phyloP scores from a whole-genome alignment of 2,888 invertebrate genomes.

The Syrphus vitripennis region DNA sequence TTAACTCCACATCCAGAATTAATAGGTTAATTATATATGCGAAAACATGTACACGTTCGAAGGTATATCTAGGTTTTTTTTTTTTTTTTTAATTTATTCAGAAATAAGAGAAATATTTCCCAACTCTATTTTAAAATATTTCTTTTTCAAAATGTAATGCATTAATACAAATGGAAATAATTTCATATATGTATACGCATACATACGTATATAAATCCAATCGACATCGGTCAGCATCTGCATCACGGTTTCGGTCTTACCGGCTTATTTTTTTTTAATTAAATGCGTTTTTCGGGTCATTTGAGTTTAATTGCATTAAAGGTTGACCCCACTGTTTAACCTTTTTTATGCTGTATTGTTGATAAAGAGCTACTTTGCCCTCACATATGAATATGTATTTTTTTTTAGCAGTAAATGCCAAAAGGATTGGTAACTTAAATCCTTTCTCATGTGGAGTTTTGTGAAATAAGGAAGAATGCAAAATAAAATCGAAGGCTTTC shows the following conservation, averaged over 20 bases:
- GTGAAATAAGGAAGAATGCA: neutral
- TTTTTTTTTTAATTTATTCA: neutral
- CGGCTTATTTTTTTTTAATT: conserved; percentile 46
- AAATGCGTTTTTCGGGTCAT: conserved; percentile 50
- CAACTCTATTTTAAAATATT: neutral
- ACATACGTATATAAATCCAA: neutral
- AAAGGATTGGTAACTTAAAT: neutral
- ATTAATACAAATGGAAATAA: neutral
- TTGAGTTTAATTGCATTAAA: conserved; percentile 42
- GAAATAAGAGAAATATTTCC: neutral
- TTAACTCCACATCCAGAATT: conserved; percentile 29
- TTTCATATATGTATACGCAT: neutral
- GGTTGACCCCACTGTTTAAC: neutral
- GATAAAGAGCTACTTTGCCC: neutral
- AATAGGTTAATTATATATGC: conserved; percentile 1
- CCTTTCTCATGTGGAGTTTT: neutral
- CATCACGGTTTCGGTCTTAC: conserved; percentile 5
- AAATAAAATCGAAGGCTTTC: neutral
- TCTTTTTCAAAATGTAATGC: neutral
- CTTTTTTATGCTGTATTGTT: neutral
- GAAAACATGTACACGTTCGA: neutral
- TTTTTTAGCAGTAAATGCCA: neutral
- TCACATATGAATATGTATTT: neutral
- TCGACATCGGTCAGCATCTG: neutral
- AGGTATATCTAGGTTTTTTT: neutral